phyloP scores from a whole-genome alignment of 2,113 vertebrate genomes.

The Zonotrichia leucophrys region DNA sequence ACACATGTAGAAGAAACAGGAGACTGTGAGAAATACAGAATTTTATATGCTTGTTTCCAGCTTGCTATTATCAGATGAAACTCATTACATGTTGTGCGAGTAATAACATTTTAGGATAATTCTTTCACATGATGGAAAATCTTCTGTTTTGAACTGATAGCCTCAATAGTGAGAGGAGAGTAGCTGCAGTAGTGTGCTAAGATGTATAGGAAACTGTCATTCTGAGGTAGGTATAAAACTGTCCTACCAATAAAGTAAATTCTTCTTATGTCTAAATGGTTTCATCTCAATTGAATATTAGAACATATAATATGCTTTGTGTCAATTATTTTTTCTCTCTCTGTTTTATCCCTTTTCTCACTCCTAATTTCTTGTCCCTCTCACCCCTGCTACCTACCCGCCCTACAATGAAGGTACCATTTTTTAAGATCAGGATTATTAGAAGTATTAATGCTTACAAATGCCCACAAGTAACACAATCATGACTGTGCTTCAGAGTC shows the following conservation, averaged over 20 bases:
- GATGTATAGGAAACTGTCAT: background rate
- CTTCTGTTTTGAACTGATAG: background rate
- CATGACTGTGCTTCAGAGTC: background rate
- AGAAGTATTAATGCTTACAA: background rate
- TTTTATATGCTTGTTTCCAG: background rate
- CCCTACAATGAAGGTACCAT: background rate
- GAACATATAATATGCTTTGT: background rate
- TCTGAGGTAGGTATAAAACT: background rate
- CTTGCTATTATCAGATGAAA: background rate
- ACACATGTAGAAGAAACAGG: background rate
- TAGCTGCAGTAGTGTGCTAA: background rate
- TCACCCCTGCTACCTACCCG: background rate
- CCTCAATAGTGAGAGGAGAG: background rate
- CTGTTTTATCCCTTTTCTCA: background rate
- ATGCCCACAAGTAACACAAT: background rate
- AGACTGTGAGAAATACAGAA: background rate
- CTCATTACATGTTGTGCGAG: background rate
- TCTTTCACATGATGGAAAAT: background rate
- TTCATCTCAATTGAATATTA: background rate
- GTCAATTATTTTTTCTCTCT: background rate
- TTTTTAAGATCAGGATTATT: background rate
- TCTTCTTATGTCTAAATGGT: background rate
- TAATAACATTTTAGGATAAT: background rate
- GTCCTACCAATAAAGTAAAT: background rate
- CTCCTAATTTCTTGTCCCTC: background rate